These are phyloP conservation scores for Rhagonycha fulva DNA, from an alignment of 2,888 invertebrate genomes.

Conservation along the genomic window DNA sequence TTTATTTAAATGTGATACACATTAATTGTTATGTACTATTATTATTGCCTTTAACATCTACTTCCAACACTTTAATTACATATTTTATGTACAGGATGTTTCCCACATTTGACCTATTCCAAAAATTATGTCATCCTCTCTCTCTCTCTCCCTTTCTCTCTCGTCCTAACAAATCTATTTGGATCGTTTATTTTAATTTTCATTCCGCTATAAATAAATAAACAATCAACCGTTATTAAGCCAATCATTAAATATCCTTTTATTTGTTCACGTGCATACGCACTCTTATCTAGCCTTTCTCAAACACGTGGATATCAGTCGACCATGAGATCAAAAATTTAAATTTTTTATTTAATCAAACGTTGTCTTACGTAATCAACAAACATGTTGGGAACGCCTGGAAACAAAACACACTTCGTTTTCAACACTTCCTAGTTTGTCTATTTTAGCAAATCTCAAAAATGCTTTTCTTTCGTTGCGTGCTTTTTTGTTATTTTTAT, in stretches of 20 bases:
- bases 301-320: not conserved
- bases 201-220: not conserved
- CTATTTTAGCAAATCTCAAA: no score
- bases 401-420: not conserved
- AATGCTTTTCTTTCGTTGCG: no score
- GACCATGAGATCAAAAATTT: not conserved
- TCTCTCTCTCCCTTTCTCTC: no score
- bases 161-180: not conserved
- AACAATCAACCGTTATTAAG: not conserved
- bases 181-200: not conserved
- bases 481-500: not conserved
- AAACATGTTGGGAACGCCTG: not conserved
- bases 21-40: not conserved
- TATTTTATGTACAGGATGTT: not conserved
- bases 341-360: not conserved
- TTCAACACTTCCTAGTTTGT: no score
- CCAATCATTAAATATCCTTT: not conserved
- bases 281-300: not conserved
- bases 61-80: not conserved
- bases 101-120: not conserved
- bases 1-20: conserved; percentile 14
- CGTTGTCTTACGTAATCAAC: not conserved
- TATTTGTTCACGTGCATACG: not conserved
- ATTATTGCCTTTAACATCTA: not conserved
- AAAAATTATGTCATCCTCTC: not conserved